Evolutionary conservation across 2,888 invertebrate genomes (phyloP).

Genomic region (Phalera bucephala): DNA sequence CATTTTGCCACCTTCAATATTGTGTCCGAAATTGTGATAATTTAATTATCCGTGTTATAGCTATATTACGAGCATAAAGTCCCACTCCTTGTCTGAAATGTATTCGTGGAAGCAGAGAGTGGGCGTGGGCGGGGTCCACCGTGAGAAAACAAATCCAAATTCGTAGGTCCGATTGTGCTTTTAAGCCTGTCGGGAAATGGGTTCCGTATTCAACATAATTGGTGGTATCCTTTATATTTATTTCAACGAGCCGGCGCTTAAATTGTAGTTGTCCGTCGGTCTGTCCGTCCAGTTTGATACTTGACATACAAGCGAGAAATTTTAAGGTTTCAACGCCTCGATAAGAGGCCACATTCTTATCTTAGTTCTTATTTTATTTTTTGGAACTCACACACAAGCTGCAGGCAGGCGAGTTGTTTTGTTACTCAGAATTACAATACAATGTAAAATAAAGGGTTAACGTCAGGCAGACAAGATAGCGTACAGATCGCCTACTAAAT

Average conservation of each 20-base stretch:
- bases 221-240: constrained; percentile 39
- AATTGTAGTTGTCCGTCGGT: constrained; percentile 41
- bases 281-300: constrained; percentile 35
- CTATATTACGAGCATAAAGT: constrained; percentile 67
- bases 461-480: constrained; percentile 44
- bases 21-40: constrained; percentile 46
- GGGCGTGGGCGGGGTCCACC: constrained; percentile 65
- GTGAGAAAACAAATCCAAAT: constrained; percentile 73
- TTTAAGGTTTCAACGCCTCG: constrained; percentile 14
- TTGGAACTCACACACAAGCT: constrained; percentile 7
- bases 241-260: constrained; percentile 34
- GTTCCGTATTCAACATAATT: constrained; percentile 42
- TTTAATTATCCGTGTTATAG: constrained; percentile 55
- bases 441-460: constrained; percentile 29
- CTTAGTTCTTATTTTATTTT: constrained; percentile 10
- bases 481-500: constrained; percentile 48
- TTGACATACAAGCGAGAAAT: constrained; percentile 33
- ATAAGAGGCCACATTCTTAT: constrained; percentile 17
- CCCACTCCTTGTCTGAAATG: constrained; percentile 64
- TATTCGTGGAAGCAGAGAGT: constrained; percentile 65
- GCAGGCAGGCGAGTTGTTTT: constrained; percentile 12
- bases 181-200: constrained; percentile 49
- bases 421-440: constrained; percentile 30
- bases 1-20: not conserved
- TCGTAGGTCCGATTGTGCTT: constrained; percentile 47